Percentiles rank a stretch among this genome's conserved stretches.
Conservation (phyloP, 2,888 invertebrate species). For the Melanostoma mellinum region DNA sequence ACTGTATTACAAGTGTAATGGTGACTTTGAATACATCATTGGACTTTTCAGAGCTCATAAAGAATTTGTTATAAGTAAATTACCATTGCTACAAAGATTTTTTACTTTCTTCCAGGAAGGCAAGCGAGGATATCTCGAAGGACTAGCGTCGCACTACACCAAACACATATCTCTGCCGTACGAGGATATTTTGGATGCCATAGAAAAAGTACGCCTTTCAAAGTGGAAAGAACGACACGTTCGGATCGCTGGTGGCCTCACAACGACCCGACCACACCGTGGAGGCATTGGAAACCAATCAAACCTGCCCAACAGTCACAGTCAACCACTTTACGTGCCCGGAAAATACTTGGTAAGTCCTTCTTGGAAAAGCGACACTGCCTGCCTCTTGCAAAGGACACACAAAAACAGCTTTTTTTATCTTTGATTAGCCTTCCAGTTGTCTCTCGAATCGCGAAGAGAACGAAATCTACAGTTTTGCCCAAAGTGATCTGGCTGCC, state of each 20-base stretch:
- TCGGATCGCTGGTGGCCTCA: constrained; percentile 80
- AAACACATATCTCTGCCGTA: constrained; percentile 94
- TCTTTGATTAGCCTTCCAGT: constrained; percentile 89
- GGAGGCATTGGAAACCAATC: constrained; percentile 81
- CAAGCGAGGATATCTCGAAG: constrained; percentile 92
- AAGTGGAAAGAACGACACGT: constrained; percentile 83
- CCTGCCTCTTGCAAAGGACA: neutral
- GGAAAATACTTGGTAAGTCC: constrained; percentile 94
- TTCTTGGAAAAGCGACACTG: constrained; percentile 39
- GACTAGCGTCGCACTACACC: constrained; percentile 92
- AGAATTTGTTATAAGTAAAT: constrained; percentile 43
- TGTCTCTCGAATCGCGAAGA: constrained; percentile 95
- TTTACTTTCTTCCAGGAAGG: constrained; percentile 86
- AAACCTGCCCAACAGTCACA: constrained; percentile 89
- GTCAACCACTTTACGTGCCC: constrained; percentile 94
- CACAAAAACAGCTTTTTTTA: neutral
- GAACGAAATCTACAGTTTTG: constrained; percentile 95
- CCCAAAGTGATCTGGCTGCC: constrained; percentile 91
- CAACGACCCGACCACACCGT: constrained; percentile 78
- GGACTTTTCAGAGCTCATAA: neutral
- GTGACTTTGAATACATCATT: too few species aligned
- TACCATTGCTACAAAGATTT: constrained; percentile 66
- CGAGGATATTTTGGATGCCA: constrained; percentile 92
- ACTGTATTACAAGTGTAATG: too few species aligned
- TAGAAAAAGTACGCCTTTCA: constrained; percentile 90